Base-by-base conservation (phyloP, 2,888 invertebrate genomes). In the Scaptomyza cyrtandrae region DNA sequence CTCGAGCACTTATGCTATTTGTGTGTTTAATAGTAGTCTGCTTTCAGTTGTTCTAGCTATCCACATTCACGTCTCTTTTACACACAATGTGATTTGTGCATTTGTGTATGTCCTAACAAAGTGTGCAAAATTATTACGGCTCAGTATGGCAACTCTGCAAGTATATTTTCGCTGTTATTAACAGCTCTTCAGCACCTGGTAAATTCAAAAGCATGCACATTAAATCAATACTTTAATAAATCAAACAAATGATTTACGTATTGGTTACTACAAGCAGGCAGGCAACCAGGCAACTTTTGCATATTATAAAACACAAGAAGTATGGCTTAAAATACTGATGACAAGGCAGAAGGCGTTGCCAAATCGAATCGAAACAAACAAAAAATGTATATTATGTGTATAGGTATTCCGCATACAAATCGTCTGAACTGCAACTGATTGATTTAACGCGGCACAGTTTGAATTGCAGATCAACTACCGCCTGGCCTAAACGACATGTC, bases 401-500 rank as follows among this genome's bases (percentile, higher is more conserved):
- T 87, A 84, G 79, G 88, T 88, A 84, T 87, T 75, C 76, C 81
- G 86, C 63, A 82, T 65, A 71, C 61, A 49, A 63, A 74, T 48
- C 68, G 68, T 62, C 55, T 33, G 45, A 76, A 71, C 68, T 72
- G 70, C 62, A 74, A 88, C 75, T 77, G 89, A 75, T 88, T 88
- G 89, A 90, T 89, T 89, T 90, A 91, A 90, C 86, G 87, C 82
- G 86, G 90, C 86, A 90, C 86, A 90, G 90, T 91, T 91, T 91
- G 86, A 88, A 84, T 90, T 90, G 79, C 90, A 90, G 90, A 91
- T 90, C 72, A 60, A 71, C 73, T 55, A 61, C 27, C 27, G 50
- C 48, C 43, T 35, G 43, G 63, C 6, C 29, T 29, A 33, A 46
- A 35, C 48, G 65, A 66, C 54, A 82, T 82, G 83, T 85, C 86